phyloP scores from a whole-genome alignment of 2,797 vertebrate genomes.

The Stomatorhinus walkeri region DNA sequence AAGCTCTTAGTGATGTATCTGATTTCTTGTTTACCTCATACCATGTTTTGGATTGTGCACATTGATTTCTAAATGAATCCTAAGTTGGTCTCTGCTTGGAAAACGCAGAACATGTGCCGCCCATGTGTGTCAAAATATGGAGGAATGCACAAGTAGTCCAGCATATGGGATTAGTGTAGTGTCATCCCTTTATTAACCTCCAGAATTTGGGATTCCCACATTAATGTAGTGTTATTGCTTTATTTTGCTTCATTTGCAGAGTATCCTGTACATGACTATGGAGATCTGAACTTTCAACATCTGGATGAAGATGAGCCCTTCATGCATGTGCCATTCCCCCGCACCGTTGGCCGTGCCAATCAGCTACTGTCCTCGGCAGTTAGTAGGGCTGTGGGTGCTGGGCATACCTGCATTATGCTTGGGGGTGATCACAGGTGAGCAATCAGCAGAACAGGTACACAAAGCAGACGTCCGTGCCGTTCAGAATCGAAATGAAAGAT shows the following conservation, averaged over 20 bases:
- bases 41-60: slow-evolving; percentile 6
- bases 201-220: neutral
- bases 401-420: slow-evolving; percentile 82
- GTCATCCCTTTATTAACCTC: neutral
- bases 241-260: slow-evolving; percentile 54
- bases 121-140: neutral
- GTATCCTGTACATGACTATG: slow-evolving; percentile 81
- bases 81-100: slow-evolving; percentile 29
- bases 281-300: slow-evolving; percentile 80
- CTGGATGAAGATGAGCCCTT: slow-evolving; percentile 79
- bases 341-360: slow-evolving; percentile 81
- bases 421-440: slow-evolving; percentile 94
- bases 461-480: neutral
- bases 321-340: slow-evolving; percentile 76
- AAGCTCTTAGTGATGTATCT: slow-evolving; percentile 26
- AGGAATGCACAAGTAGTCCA: neutral
- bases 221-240: neutral
- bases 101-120: slow-evolving; percentile 29
- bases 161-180: neutral
- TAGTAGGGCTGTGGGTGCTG: slow-evolving; percentile 71
- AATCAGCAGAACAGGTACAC: neutral
- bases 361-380: slow-evolving; percentile 75
- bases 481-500: neutral
- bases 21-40: slow-evolving; percentile 46
- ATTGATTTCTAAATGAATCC: slow-evolving; percentile 37